Evolutionary conservation across 2,797 vertebrate genomes (phyloP), one percentile per base, ranked within the genome.

Genomic region (Percopsis omiscomaycus): DNA sequence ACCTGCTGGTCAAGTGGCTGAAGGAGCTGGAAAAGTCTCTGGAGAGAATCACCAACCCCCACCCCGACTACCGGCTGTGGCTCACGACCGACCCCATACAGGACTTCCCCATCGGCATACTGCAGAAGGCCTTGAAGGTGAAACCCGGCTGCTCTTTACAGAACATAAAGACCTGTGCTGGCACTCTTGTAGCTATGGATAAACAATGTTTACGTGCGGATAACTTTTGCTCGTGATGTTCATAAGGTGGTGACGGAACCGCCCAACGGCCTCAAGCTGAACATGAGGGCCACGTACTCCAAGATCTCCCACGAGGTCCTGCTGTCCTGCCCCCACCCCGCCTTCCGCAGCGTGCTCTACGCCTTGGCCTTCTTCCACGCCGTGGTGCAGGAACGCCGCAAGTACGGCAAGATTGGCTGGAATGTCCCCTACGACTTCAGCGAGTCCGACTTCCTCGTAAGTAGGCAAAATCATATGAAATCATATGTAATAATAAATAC

Each of bases 351-450:
- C 49, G 89, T 99, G 77, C 94, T 99, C 55, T 99, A 94, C 0
- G 95, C 96, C 76, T 78, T 99, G 82, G 90, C 95, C 0, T 99
- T 99, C 80, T 99, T 98, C 90, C 98, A 99, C 0, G 97, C 96
- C 0, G 97, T 99, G 76, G 95, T 99, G 53, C 97, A 98, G 83
- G 98, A 99, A 84, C 91, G 97, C 27, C 92, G 97, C 73, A 99
- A 98, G 80, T 99, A 98, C 1, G 97, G 96, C 69, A 99, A 99
- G 85, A 94, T 95, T 0, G 98, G 97, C 56, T 99, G 98, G 98
- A 99, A 99, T 0, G 92, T 99, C 10, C 83, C 91, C 0, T 99
- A 97, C 0, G 96, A 98, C 88, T 99, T 99, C 88, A 99, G 95
- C 5, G 96, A 99, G 78, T 98, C 96, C 0, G 97, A 99, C 88